Conservation (phyloP, 2,888 invertebrate genomes). For the Hypolimnas misippus region DNA sequence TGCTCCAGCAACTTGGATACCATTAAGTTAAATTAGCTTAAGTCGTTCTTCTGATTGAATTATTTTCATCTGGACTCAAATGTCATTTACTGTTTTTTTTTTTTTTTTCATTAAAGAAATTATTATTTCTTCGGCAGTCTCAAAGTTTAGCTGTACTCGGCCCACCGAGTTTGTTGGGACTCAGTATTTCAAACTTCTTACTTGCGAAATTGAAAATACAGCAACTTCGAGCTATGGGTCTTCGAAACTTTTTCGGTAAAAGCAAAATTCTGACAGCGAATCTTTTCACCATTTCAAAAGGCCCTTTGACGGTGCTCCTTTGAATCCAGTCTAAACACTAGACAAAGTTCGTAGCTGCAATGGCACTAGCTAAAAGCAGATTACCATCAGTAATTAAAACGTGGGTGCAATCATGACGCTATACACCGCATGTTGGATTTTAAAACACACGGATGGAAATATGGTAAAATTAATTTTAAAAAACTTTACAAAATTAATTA, state of each 20-base stretch:
- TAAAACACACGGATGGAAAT: slow-evolving; percentile 42
- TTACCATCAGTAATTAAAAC: slow-evolving; percentile 72
- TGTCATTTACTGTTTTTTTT: neutral
- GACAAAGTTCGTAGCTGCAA: slow-evolving; percentile 51
- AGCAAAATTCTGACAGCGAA: slow-evolving; percentile 44
- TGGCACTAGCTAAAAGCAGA: slow-evolving; percentile 57
- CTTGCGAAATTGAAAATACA: slow-evolving; percentile 32
- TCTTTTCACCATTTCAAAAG: slow-evolving; percentile 50
- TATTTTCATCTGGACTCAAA: slow-evolving; percentile 1
- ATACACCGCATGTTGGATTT: slow-evolving; percentile 36
- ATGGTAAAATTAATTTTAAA: neutral
- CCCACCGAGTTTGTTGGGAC: neutral
- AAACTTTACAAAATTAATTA: too few relatives aligned
- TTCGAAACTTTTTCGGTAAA: slow-evolving; percentile 40
- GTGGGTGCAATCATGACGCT: slow-evolving; percentile 49
- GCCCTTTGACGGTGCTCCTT: slow-evolving; percentile 51
- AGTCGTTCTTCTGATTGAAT: slow-evolving; percentile 14
- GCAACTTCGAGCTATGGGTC: slow-evolving; percentile 37
- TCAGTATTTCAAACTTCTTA: slow-evolving; percentile 16
- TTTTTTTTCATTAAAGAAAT: slow-evolving; percentile 1
- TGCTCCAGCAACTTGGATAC: neutral
- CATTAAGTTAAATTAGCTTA: neutral
- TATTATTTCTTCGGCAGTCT: neutral
- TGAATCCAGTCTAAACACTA: slow-evolving; percentile 54
- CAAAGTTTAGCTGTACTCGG: slow-evolving; percentile 20